Evolutionary conservation across 2,888 invertebrate genomes (phyloP).

Genomic region (Acheta domesticus): DNA sequence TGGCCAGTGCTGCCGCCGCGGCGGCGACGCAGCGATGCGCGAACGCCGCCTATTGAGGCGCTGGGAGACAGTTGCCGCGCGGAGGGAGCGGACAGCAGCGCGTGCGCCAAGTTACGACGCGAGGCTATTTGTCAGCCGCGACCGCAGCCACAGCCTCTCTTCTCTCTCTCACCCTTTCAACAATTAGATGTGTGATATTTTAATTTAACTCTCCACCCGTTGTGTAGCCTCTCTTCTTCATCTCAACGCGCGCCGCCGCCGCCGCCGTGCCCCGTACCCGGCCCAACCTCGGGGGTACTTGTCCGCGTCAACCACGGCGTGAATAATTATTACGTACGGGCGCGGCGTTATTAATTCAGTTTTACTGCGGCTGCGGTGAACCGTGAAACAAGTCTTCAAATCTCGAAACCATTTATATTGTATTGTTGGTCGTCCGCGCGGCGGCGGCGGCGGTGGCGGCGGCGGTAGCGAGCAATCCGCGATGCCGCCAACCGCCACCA

Average conservation of each 20-base stretch:
- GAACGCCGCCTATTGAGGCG: too few relatives aligned
- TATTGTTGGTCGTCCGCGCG: not conserved
- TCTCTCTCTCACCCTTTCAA: not conserved
- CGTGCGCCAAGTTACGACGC: too few relatives aligned
- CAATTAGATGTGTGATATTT: not conserved
- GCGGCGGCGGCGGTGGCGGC: not conserved
- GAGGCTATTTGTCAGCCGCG: too few relatives aligned
- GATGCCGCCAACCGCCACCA: not conserved
- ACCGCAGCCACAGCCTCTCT: too few relatives aligned
- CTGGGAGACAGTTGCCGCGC: too few relatives aligned
- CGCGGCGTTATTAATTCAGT: not conserved
- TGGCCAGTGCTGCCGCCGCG: too few relatives aligned
- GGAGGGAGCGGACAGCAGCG: too few relatives aligned
- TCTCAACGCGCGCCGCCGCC: not conserved
- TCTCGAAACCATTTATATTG: conserved; percentile 2
- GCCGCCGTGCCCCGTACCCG: not conserved
- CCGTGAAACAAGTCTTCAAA: conserved; percentile 18
- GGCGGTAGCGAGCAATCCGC: not conserved
- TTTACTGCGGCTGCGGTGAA: conserved; percentile 18
- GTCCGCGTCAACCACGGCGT: not conserved
- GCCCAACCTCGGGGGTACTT: not conserved
- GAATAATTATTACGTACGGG: not conserved
- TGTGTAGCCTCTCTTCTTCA: not conserved
- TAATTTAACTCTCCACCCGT: not conserved
- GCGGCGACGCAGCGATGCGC: too few relatives aligned